phyloP scores from a whole-genome alignment of 2,797 vertebrate genomes.

The Acomys russatus region DNA sequence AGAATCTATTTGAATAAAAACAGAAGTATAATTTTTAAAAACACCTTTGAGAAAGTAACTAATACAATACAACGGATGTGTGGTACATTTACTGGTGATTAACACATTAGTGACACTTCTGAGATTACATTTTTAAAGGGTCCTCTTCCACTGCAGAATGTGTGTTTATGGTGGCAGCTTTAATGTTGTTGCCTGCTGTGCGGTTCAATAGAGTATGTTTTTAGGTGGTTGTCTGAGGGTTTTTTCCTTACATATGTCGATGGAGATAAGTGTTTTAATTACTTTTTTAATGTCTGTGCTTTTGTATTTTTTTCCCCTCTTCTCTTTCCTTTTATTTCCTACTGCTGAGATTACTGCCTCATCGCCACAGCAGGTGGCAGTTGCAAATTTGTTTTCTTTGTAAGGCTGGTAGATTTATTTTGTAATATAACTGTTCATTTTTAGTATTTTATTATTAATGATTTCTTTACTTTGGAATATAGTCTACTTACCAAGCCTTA shows the following conservation, averaged over 20 bases:
- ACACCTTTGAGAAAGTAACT: slow-evolving; percentile 78
- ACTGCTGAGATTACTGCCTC: slow-evolving; percentile 91
- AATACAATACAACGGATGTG: slow-evolving; percentile 77
- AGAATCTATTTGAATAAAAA: slow-evolving; percentile 70
- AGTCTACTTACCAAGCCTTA: slow-evolving; percentile 76
- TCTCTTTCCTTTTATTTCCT: slow-evolving; percentile 89
- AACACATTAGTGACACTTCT: slow-evolving; percentile 84
- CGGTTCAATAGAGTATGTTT: slow-evolving; percentile 87
- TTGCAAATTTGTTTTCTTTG: slow-evolving; percentile 90
- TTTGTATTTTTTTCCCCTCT: slow-evolving; percentile 88
- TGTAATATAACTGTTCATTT: slow-evolving; percentile 88
- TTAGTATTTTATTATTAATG: slow-evolving; percentile 88
- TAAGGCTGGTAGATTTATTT: slow-evolving; percentile 89
- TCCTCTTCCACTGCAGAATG: slow-evolving; percentile 75
- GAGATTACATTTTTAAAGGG: slow-evolving; percentile 82
- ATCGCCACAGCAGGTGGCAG: slow-evolving; percentile 91
- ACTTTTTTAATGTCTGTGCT: slow-evolving; percentile 92
- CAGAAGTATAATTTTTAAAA: slow-evolving; percentile 31
- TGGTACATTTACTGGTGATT: slow-evolving; percentile 84
- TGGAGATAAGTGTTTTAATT: slow-evolving; percentile 94
- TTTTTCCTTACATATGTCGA: slow-evolving; percentile 87
- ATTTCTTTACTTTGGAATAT: slow-evolving; percentile 85
- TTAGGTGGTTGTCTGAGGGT: slow-evolving; percentile 84
- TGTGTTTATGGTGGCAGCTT: slow-evolving; percentile 82
- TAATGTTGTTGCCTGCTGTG: slow-evolving; percentile 87